Conservation (phyloP, 2,888 invertebrate species). For the Coleophora deauratella region DNA sequence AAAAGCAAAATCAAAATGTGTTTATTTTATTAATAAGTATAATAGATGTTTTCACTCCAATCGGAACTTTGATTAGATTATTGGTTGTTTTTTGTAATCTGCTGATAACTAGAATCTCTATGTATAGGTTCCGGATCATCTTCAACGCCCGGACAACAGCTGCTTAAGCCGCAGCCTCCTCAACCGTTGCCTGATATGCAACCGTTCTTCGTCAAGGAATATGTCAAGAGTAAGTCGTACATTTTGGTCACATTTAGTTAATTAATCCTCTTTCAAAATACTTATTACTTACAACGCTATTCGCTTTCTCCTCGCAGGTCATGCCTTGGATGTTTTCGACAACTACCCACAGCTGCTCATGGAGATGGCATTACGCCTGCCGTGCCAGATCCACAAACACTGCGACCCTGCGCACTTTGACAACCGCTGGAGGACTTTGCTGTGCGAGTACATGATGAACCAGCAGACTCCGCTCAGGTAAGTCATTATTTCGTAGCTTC, state of each 20-base stretch:
- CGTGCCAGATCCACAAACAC: conserved; percentile 93
- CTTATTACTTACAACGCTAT: too few relatives aligned
- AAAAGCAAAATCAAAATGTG: too few relatives aligned
- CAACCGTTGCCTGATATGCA: conserved; percentile 94
- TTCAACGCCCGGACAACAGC: conserved; percentile 72
- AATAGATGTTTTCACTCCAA: too few relatives aligned
- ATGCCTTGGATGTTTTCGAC: conserved; percentile 93
- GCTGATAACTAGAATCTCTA: too few relatives aligned
- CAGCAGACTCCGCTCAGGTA: conserved; percentile 88
- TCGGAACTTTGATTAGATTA: too few relatives aligned
- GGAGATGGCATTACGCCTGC: conserved; percentile 94
- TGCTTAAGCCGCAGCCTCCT: conserved; percentile 87
- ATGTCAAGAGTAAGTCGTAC: conserved; percentile 80
- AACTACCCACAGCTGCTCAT: conserved; percentile 95
- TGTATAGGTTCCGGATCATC: conserved; percentile 22
- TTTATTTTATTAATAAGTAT: too few relatives aligned
- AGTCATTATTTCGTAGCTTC: background rate
- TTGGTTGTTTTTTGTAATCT: too few relatives aligned
- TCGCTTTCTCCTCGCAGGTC: conserved; percentile 59
- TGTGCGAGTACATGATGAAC: conserved; percentile 97
- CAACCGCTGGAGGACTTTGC: conserved; percentile 82
- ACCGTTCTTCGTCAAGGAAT: conserved; percentile 94
- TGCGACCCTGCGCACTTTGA: conserved; percentile 77
- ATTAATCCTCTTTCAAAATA: too few relatives aligned
- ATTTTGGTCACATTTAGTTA: too few relatives aligned